These are phyloP conservation scores for Nyleta sp. DNA, from an alignment of 2,888 invertebrate genomes.

Conservation along the genomic window DNA sequence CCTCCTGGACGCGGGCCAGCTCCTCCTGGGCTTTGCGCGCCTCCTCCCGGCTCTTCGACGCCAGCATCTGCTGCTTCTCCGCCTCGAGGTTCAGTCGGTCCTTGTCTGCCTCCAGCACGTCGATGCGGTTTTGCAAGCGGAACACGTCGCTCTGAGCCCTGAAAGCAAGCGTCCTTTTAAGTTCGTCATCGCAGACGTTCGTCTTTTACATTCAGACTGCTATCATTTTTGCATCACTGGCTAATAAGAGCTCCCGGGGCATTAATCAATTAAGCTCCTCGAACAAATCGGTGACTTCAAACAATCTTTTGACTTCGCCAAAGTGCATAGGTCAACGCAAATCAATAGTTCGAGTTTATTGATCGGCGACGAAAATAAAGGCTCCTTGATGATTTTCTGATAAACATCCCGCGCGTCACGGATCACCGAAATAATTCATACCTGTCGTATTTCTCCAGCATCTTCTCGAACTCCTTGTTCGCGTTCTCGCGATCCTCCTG, in stretches of 20 bases:
- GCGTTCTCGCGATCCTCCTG: constrained; percentile 94
- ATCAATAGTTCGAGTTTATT: constrained; percentile 56
- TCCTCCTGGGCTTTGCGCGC: constrained; percentile 94
- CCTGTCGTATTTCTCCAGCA: constrained; percentile 96
- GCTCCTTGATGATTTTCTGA: constrained; percentile 49
- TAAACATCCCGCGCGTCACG: constrained; percentile 49
- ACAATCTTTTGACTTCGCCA: constrained; percentile 31
- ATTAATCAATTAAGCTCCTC: constrained; percentile 11
- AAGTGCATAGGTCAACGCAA: constrained; percentile 54
- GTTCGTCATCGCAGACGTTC: no score
- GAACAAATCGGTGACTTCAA: constrained; percentile 25
- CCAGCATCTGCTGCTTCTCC: constrained; percentile 91
- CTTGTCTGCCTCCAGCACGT: constrained; percentile 93
- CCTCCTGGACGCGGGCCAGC: constrained; percentile 92
- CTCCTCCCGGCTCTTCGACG: constrained; percentile 92
- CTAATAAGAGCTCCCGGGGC: no score
- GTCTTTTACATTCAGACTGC: no score
- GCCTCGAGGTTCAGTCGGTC: constrained; percentile 93
- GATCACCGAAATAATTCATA: constrained; percentile 79
- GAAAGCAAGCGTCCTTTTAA: constrained; percentile 57
- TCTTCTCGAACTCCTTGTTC: constrained; percentile 95
- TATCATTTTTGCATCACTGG: no score
- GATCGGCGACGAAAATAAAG: constrained; percentile 67
- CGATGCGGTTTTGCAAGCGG: constrained; percentile 93
- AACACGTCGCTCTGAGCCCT: constrained; percentile 96